phyloP scores from a whole-genome alignment of 2,797 vertebrate genomes.

The Gorsachius magnificus region DNA sequence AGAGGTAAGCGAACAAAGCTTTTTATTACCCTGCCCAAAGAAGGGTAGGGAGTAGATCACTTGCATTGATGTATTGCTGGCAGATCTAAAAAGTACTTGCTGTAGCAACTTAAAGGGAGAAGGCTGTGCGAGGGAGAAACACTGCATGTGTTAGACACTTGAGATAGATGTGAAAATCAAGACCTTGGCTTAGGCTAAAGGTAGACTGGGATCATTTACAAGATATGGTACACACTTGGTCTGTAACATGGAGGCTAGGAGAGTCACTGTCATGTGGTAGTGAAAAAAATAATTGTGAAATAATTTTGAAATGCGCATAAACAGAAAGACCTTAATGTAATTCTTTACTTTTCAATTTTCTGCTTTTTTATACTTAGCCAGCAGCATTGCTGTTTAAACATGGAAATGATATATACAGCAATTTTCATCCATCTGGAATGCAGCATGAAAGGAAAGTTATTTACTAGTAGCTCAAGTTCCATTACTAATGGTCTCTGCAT shows the following conservation, averaged over 20 bases:
- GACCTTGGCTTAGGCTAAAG: not conserved
- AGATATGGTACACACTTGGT: not conserved
- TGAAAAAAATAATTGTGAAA: not conserved
- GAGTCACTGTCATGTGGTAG: not conserved
- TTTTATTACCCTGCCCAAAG: not conserved
- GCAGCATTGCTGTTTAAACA: not conserved
- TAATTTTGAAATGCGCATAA: not conserved
- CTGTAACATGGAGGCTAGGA: not conserved
- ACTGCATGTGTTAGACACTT: not conserved
- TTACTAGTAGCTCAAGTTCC: not conserved
- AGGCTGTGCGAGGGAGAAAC: not conserved
- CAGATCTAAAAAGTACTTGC: not conserved
- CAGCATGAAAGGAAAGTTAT: not conserved
- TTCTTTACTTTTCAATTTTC: not conserved
- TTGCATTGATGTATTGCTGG: not conserved
- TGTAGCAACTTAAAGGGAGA: not conserved
- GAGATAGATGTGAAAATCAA: slow-evolving; percentile 17
- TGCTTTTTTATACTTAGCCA: not conserved
- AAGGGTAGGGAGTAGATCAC: not conserved
- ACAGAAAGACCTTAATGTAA: not conserved
- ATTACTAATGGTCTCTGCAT: not conserved
- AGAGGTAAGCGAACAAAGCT: not conserved
- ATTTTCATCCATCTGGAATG: not conserved
- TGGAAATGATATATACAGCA: not conserved
- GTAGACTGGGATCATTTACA: not conserved